Percentiles rank a stretch among this genome's conserved stretches.
Conservation (phyloP, 2,888 invertebrate species). For the Pyrrhosoma nymphula region DNA sequence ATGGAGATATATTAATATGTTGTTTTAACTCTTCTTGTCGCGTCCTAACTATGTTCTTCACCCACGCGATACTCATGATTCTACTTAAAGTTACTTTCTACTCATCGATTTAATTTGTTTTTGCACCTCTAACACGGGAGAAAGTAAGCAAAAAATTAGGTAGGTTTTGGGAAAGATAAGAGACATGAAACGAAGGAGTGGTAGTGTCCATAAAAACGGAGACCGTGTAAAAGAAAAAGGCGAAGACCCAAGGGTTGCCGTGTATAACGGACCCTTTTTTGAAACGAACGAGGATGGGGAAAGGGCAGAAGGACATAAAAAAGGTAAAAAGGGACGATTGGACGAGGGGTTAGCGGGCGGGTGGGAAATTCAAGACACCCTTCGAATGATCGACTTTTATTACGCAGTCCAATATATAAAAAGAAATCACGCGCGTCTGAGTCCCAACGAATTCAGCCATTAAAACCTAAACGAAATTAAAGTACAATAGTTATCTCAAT, state of each 20-base stretch:
- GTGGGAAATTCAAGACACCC: neutral
- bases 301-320: neutral
- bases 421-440: neutral
- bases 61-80: too few relatives aligned
- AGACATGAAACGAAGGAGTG: neutral
- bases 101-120: too few relatives aligned
- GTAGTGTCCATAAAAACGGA: neutral
- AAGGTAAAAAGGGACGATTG: neutral
- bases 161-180: neutral
- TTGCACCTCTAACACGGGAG: too few relatives aligned
- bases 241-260: neutral
- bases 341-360: neutral
- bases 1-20: too few relatives aligned
- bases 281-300: neutral
- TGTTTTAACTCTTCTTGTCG: too few relatives aligned
- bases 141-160: neutral
- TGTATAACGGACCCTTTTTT: neutral
- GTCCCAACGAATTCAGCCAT: neutral
- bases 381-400: slow-evolving; percentile 1
- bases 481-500: neutral
- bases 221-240: neutral
- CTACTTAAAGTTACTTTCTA: too few relatives aligned
- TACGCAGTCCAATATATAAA: neutral
- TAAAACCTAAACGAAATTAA: neutral
- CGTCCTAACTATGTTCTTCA: too few relatives aligned